Evolutionary conservation across 2,888 invertebrate genomes (phyloP).

Genomic region (Chelonus formosanus): DNA sequence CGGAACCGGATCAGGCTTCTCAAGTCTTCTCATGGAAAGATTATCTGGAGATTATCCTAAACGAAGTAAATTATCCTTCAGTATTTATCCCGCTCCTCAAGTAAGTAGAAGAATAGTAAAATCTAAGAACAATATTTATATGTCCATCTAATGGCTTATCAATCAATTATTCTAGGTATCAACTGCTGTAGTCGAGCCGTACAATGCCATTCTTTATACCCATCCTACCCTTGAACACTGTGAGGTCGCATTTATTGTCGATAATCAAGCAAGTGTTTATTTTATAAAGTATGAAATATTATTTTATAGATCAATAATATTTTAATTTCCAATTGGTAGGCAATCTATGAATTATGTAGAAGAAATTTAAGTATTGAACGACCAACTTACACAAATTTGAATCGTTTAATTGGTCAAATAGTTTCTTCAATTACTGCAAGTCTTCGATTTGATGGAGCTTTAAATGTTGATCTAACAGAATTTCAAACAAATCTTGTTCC

Average conservation of each 20-base stretch:
- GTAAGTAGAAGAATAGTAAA: slow-evolving; percentile 62
- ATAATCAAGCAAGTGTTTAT: slow-evolving; percentile 52
- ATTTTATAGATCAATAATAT: background rate
- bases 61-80: slow-evolving; percentile 91
- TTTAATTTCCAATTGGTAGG: slow-evolving; percentile 36
- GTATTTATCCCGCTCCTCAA: slow-evolving; percentile 94
- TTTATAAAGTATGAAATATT: no score
- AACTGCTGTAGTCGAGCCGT: slow-evolving; percentile 60
- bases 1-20: slow-evolving; percentile 92
- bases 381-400: slow-evolving; percentile 76
- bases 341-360: slow-evolving; percentile 65
- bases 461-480: slow-evolving; percentile 71
- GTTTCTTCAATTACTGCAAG: slow-evolving; percentile 90
- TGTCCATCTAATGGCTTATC: background rate
- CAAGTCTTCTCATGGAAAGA: slow-evolving; percentile 90
- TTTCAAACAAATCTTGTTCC: slow-evolving; percentile 79
- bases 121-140: slow-evolving; percentile 15
- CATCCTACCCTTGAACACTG: slow-evolving; percentile 61
- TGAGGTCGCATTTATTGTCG: slow-evolving; percentile 61
- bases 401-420: slow-evolving; percentile 78
- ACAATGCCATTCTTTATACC: slow-evolving; percentile 60
- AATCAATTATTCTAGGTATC: slow-evolving; percentile 58
- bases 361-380: slow-evolving; percentile 69
- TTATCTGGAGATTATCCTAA: slow-evolving; percentile 93
- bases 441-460: slow-evolving; percentile 85